Conservation (phyloP, 2,797 vertebrate species). For the Mus caroli region DNA sequence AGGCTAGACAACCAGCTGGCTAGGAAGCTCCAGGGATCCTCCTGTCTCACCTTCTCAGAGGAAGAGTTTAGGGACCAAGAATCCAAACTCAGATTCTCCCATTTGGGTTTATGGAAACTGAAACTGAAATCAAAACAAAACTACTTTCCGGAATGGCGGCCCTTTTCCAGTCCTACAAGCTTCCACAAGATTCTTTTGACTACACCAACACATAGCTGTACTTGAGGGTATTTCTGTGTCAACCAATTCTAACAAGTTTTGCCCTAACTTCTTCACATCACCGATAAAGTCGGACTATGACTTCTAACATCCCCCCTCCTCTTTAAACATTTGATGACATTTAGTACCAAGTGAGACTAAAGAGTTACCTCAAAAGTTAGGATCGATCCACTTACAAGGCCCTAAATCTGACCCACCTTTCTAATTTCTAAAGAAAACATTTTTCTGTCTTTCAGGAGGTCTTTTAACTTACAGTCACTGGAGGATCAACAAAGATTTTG, state of each 20-base stretch:
- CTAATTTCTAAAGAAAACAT: not conserved
- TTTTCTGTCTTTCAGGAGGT: not conserved
- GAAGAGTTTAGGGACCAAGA: not conserved
- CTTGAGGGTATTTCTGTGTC: not conserved
- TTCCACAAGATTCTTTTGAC: not conserved
- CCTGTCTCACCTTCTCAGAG: not conserved
- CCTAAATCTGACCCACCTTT: not conserved
- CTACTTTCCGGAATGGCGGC: not conserved
- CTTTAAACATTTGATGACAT: conserved; percentile 17
- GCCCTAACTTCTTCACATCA: not conserved
- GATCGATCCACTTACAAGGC: not conserved
- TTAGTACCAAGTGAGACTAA: conserved; percentile 1
- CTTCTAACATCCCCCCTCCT: not conserved
- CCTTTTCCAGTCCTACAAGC: not conserved
- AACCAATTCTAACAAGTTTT: not conserved
- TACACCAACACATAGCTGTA: not conserved
- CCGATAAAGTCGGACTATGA: not conserved
- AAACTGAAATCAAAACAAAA: not conserved
- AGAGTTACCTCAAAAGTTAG: conserved; percentile 5
- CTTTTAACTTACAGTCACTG: conserved; percentile 6
- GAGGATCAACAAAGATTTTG: not conserved
- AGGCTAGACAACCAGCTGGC: not conserved
- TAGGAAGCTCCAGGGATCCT: not conserved
- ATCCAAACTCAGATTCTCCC: not conserved
- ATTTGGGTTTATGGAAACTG: not conserved